Evolutionary conservation across 1,140 invertebrate species (phyloP), one percentile per base, ranked within the genome.

Genomic region (Drosophila athabasca): DNA sequence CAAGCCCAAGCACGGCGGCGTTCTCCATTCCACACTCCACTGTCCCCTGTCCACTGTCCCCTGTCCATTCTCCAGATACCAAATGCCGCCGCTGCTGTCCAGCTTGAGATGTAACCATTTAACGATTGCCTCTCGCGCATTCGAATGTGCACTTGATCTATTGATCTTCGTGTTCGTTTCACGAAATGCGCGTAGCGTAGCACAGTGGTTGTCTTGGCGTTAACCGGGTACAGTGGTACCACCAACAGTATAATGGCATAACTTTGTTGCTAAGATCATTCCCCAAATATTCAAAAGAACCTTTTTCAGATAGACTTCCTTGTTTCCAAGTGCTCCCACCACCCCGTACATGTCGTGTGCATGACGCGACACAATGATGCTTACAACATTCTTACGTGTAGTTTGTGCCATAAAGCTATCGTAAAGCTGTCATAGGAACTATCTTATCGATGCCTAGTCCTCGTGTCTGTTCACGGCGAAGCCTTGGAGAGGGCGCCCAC

Each of bases 121-220:
- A 82, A 80, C 83, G 69, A 62, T 64, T 60, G 59, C 70, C 66
- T 65, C 57, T 70, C 66, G 76, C 79, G 71, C 79, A 76, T 73
- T 84, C 80, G 76, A 55, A 77, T 87, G 35, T 39, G 83, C 83
- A 88, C 83, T 88, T 88, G 83, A 88, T 88, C 83, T 88, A 88
- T 88, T 88, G 83, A 88, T 88, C 83, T 89, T 88, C 79, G 79
- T 88, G 66, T 88, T 69, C 58, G 71, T 76, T 82, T 70, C 62
- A 66, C 58, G 69, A 78, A 75, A 70, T 66, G 61, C 52, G 79
- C 65, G 66, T 76, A 57, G 73, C 62, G 66, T 76, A 76, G 73
- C 55, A 76, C 72, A 76, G 72, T 75, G 72, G 72, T 64, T 52
- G 35, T 49, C 17, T 65, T 43, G 3, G 7, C n/a, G 17, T n/a